These are phyloP conservation scores for Epinephelus lanceolatus DNA, from an alignment of 2,113 vertebrate species.

Conservation along the genomic window DNA sequence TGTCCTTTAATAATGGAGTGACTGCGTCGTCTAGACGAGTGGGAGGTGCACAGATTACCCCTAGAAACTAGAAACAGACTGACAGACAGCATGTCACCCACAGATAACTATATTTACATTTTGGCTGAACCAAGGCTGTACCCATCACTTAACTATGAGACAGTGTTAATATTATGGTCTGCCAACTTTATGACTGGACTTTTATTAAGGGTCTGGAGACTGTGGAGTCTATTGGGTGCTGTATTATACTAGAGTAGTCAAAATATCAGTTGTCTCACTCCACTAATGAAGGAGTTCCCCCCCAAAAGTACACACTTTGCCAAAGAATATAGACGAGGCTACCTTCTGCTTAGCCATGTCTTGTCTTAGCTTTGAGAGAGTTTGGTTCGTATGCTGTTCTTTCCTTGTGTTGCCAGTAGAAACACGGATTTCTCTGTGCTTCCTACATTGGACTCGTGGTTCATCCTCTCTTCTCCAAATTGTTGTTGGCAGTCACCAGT, in stretches of 20 bases:
- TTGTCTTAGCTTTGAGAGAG: conserved; percentile 14
- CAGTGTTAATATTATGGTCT: conserved; percentile 26
- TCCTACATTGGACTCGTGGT: neutral
- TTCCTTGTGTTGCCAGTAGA: neutral
- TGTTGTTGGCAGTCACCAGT: conserved; percentile 43
- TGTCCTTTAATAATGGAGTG: conserved; percentile 37
- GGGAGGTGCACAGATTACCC: conserved; percentile 31
- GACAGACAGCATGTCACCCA: conserved; percentile 10
- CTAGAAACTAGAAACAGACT: neutral
- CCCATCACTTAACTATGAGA: conserved; percentile 40
- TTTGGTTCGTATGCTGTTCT: neutral
- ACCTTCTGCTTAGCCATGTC: neutral
- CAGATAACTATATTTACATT: conserved; percentile 48
- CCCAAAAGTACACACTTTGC: neutral
- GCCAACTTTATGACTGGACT: conserved; percentile 42
- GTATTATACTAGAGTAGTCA: neutral
- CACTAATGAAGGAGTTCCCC: neutral
- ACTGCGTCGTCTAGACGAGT: conserved; percentile 59
- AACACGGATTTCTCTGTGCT: neutral
- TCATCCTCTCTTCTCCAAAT: conserved; percentile 21
- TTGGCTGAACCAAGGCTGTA: conserved; percentile 3
- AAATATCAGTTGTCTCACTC: conserved; percentile 17
- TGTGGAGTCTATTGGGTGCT: conserved; percentile 8
- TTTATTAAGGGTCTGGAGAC: conserved; percentile 38
- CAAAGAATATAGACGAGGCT: neutral